Evolutionary conservation across 2,797 vertebrate species (phyloP).

Genomic region (Rhinogobio ventralis): DNA sequence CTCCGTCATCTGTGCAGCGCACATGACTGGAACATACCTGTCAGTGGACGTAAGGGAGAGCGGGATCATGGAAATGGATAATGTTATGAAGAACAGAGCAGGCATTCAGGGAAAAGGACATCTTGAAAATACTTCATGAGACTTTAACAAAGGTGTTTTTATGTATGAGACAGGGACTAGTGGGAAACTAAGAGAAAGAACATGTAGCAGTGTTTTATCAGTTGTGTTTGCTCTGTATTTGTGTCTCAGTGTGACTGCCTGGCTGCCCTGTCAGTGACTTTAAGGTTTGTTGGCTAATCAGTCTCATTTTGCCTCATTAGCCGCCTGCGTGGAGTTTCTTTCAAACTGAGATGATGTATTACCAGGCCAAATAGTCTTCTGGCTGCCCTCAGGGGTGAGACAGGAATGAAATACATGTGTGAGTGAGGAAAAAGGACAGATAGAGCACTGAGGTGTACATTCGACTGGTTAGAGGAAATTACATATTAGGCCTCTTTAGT

Average conservation of each 20-base stretch:
- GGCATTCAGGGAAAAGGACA: constrained; percentile 27
- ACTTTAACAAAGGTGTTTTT: constrained; percentile 22
- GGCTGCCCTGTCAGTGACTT: constrained; percentile 74
- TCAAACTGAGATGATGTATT: constrained; percentile 80
- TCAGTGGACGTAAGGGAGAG: background rate
- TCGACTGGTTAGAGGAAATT: constrained; percentile 4
- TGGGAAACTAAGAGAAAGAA: background rate
- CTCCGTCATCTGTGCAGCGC: constrained; percentile 36
- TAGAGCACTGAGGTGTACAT: background rate
- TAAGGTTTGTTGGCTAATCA: constrained; percentile 79
- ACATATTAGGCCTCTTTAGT: background rate
- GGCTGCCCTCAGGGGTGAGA: constrained; percentile 47
- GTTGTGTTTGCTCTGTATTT: constrained; percentile 53
- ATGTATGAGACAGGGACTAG: background rate
- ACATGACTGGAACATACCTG: background rate
- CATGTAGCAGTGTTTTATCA: background rate
- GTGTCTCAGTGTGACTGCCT: constrained; percentile 64
- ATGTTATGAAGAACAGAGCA: constrained; percentile 21
- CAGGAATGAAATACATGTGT: constrained; percentile 7
- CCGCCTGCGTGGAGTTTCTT: constrained; percentile 78
- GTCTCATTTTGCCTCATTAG: constrained; percentile 84
- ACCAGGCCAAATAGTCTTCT: constrained; percentile 58
- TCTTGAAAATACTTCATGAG: constrained; percentile 8
- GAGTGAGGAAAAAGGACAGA: background rate
- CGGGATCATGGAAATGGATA: background rate